phyloP scores from a whole-genome alignment of 2,888 invertebrate genomes.

The Chrysina gloriosa region DNA sequence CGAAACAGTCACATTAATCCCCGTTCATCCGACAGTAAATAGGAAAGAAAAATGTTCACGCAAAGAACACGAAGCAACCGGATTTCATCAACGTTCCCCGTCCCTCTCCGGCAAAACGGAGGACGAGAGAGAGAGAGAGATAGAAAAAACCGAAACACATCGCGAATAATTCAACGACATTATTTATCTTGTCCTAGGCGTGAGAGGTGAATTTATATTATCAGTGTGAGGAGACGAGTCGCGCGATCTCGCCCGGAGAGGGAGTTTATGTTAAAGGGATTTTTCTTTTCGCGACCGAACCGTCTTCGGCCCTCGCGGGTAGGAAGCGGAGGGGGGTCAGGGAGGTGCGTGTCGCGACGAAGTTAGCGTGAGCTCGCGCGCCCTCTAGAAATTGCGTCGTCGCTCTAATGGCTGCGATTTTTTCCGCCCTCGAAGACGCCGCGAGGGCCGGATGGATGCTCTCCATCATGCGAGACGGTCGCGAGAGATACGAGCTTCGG shows the following conservation, averaged over 20 bases:
- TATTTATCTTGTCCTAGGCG: slow-evolving; percentile 17
- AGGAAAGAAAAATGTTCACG: slow-evolving; percentile 1
- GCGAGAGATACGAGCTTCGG: neutral
- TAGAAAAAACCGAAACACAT: slow-evolving; percentile 1
- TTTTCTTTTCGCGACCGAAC: neutral
- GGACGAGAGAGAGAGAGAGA: neutral
- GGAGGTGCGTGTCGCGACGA: neutral
- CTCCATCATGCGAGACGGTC: neutral
- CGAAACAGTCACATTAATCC: too few species aligned
- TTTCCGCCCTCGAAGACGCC: neutral
- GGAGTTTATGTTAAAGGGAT: slow-evolving; percentile 22
- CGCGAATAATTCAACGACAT: slow-evolving; percentile 15
- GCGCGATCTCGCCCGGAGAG: neutral
- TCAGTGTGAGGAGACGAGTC: slow-evolving; percentile 7
- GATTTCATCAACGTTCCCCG: neutral
- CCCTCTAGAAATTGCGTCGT: slow-evolving; percentile 1
- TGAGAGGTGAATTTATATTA: slow-evolving; percentile 25
- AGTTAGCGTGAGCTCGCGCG: slow-evolving; percentile 4
- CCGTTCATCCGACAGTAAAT: too few species aligned
- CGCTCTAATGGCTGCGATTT: neutral
- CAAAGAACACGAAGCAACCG: neutral
- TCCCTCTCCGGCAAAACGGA: neutral
- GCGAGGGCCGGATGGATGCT: neutral
- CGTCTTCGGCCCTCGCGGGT: neutral
- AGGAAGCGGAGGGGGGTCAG: neutral